These are phyloP conservation scores for Macropus fuliginosus DNA, from an alignment of 2,797 vertebrate species.

Conservation along the genomic window DNA sequence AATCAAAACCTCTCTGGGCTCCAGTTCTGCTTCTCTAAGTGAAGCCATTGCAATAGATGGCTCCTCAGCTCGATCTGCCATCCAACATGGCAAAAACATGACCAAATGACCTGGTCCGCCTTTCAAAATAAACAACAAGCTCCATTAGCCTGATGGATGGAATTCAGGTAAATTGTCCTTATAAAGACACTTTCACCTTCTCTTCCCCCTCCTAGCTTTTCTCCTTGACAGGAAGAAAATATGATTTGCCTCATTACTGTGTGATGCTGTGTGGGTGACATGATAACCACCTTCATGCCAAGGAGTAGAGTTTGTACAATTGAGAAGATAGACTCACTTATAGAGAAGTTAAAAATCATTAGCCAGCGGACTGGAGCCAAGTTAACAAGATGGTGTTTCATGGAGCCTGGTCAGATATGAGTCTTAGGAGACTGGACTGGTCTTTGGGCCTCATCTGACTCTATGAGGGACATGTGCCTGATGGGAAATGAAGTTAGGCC, in stretches of 20 bases:
- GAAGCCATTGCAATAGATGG: background rate
- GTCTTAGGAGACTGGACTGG: background rate
- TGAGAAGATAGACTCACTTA: slow-evolving; percentile 78
- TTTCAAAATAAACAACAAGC: slow-evolving; percentile 60
- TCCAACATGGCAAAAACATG: slow-evolving; percentile 27
- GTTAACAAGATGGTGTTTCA: slow-evolving; percentile 68
- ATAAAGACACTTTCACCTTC: slow-evolving; percentile 81
- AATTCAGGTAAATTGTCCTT: slow-evolving; percentile 72
- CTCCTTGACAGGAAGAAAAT: slow-evolving; percentile 81
- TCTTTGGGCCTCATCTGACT: no score
- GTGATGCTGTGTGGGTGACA: slow-evolving; percentile 81
- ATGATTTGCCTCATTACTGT: slow-evolving; percentile 83
- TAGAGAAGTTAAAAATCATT: slow-evolving; percentile 71
- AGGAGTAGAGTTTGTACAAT: slow-evolving; percentile 82
- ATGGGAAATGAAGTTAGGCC: no score
- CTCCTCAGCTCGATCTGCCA: background rate
- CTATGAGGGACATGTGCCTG: no score
- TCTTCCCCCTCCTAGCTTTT: slow-evolving; percentile 66
- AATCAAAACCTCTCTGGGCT: background rate
- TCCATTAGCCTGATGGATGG: slow-evolving; percentile 71
- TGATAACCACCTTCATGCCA: slow-evolving; percentile 82
- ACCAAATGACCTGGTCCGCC: slow-evolving; percentile 57
- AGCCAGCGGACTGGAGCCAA: slow-evolving; percentile 70
- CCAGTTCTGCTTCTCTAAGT: background rate
- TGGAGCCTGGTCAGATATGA: slow-evolving; percentile 67